phyloP scores from a whole-genome alignment of 53 echinoderm and acorn worm species.

The Echinarachnius parma region DNA sequence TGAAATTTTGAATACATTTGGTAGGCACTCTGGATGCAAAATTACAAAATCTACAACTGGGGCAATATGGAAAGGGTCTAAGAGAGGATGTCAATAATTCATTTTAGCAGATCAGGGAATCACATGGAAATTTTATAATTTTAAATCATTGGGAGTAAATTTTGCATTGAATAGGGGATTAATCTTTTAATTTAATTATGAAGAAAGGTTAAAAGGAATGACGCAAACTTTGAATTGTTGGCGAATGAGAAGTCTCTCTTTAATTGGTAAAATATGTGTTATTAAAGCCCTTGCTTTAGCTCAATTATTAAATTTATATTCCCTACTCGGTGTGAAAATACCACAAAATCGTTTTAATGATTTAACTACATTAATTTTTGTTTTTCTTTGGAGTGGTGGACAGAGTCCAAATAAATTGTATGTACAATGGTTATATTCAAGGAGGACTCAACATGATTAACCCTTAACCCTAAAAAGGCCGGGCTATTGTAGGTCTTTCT shows the following conservation, averaged over 20 bases:
- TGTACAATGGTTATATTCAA: too few relatives aligned
- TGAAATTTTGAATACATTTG: background rate
- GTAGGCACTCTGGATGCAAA: background rate
- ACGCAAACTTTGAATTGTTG: background rate
- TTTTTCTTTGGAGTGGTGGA: too few relatives aligned
- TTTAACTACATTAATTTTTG: too few relatives aligned
- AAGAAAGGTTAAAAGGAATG: background rate
- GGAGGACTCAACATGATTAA: too few relatives aligned
- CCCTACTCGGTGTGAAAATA: background rate
- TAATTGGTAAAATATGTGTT: conserved; percentile 5
- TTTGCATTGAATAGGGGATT: background rate
- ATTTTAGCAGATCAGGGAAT: background rate
- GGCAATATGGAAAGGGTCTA: background rate
- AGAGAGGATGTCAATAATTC: background rate
- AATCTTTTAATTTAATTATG: background rate
- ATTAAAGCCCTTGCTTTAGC: background rate
- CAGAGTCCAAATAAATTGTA: too few relatives aligned
- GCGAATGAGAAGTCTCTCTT: conserved; percentile 3
- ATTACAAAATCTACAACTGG: background rate
- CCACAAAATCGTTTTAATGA: background rate
- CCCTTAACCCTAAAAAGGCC: too few relatives aligned
- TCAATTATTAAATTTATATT: background rate
- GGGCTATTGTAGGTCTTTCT: too few relatives aligned
- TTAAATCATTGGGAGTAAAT: background rate
- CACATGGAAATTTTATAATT: background rate